Base-by-base conservation (phyloP, 2,888 invertebrate species). In the Sycophila texana region DNA sequence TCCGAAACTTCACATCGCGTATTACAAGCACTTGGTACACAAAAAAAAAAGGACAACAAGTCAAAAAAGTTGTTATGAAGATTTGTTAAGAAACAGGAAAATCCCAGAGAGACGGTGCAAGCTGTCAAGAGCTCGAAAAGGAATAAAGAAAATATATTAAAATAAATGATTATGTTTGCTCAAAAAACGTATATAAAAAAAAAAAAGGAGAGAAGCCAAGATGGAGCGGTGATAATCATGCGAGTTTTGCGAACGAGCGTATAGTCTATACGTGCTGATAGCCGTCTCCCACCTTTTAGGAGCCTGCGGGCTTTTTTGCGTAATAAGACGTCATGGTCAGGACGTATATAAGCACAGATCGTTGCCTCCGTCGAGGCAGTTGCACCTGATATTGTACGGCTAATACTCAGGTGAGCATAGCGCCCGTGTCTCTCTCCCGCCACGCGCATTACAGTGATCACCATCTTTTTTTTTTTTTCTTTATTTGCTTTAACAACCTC, bases 341-440 rank as follows among this genome's bases (percentile, higher is more conserved):
- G 83, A 77, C 81, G 84, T 87, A 86, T 86, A 88, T 88, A 89
- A 88, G 84, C 85, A 82, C 85, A 83, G 79, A 82, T 76, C 76
- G 82, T 78, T 26, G 82, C 82, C 81, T 79, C 78, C 72, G 71
- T 81, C 78, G 79, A 81, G 80, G 81, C 85, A 85, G 84, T 85
- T 83, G 85, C 85, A 85, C 85, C 85, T 85, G 85, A 85, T n/a
- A n/a, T 85, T 84, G 71, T 79, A 84, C 83, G 82, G 84, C 84
- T 81, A 84, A 84, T 83, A 84, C 83, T 83, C 83, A 86, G 87
- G 86, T 87, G 85, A 86, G 85, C 78, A 51, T 68, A 65, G 14
- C 47, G n/a, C 57, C 47, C 49, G 53, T 26, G 30, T 60, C 20
- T 60, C 18, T 71, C 71, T 73, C 26, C 51, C 60, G 10, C 14